Evolutionary conservation across 2,113 vertebrate species (phyloP), one percentile per base, ranked within the genome.

Genomic region (Toxotes chatareus): DNA sequence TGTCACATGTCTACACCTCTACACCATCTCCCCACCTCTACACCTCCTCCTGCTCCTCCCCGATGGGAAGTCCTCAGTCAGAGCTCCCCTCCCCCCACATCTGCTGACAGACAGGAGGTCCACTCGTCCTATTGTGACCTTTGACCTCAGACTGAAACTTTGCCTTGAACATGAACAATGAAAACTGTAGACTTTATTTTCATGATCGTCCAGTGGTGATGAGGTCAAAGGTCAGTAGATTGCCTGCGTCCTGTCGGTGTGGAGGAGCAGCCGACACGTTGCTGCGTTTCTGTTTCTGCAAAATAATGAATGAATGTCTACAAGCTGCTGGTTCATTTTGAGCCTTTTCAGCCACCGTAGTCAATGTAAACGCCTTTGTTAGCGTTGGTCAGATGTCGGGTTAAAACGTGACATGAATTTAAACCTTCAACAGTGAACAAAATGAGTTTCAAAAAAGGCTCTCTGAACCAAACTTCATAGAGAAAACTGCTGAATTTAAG

Each of bases 71-170:
- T 21, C 95, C 96, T 21, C 94, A 95, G 80, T 93, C 96, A 63
- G 97, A 97, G 89, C 95, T 97, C 81, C 96, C 63, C 57, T 90
- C 97, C 72, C 96, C 96, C 68, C 95, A 96, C 94, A 96, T 98
- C 90, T 97, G 97, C 93, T 98, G 76, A 90, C 19, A 8, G 23
- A 34, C 23, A 34, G 23, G 14, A 57, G 55, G 64, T 49, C 23
- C 17, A 4, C 61, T 38, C 40, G 38, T 27, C 5, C 36, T 23
- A 1, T 3, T 4, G 0, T 51, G 62, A 87, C 80, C 73, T 81
- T 36, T 75, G 84, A 71, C 81, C 77, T 76, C 23, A 14, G 34
- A 80, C 73, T 64, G 36, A 61, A 64, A 49, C 57, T 42, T 19
- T 7, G n/a, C 17, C 60, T 27, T 23, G 7, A 46, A 32, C 13